Evolutionary conservation across 1,140 invertebrate genomes (phyloP), one percentile per base, ranked within the genome.

Genomic region (Aphis craccivora): DNA sequence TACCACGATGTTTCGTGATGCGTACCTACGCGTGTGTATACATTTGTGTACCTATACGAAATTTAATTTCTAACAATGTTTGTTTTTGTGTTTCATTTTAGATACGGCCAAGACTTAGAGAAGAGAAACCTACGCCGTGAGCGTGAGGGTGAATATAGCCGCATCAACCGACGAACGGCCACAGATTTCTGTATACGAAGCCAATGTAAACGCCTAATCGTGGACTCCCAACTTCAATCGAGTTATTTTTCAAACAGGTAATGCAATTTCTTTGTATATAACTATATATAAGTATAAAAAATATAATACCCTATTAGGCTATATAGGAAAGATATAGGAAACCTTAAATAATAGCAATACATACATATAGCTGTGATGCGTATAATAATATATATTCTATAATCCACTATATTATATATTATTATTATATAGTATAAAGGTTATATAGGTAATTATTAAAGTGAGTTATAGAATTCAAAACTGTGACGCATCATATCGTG

Each of bases 181-280:
- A 51, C 67, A 9, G 43, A 93, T 93, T 93, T 43, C 48, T 93
- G 91, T 81, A 55, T 81, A 55, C n/a, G 81, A 86, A 86, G 91
- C 91, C 67, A 93, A 93, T 93, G 91, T 93, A 86, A 93, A 93
- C 81, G 91, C 91, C 81, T 93, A 93, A 93, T 55, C 91, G 91
- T 93, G 91, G 91, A 93, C 76, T 93, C 91, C 91, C 91, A 93
- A 93, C 40, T 93, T 93, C 91, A 93, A 55, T 93, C 91, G 40
- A 37, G 91, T 93, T 93, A 93, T 86, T 93, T 93, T 51, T 51
- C 91, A 11, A 93, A 93, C 91, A 93, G 91, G 91, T 93, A 83
- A n/a, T 25, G 9, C 9, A 40, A 30, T 25, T 22, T 11, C 0
- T 37, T 83, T 9, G 37, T 83, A 23, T 40, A 37, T 23, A 83